Conservation (phyloP, 2,888 invertebrate species). For the Eristalinus aeneus region DNA sequence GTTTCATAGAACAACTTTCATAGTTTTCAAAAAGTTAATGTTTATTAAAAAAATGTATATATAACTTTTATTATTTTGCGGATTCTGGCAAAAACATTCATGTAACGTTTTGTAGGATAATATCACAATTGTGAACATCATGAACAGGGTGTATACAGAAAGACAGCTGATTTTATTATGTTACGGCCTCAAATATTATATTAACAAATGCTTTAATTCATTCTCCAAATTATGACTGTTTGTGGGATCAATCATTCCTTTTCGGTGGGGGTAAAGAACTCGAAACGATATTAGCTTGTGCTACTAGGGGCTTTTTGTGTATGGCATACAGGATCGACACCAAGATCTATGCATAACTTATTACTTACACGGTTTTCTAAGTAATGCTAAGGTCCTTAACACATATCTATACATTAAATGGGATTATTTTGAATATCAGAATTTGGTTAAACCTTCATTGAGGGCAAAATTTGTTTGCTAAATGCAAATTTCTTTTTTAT, state of each 20-base stretch:
- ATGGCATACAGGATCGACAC: neutral
- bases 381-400: neutral
- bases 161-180: neutral
- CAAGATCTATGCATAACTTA: neutral
- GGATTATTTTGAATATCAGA: neutral
- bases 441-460: conserved; percentile 12
- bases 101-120: neutral
- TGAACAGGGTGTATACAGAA: neutral
- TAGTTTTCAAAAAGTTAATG: neutral
- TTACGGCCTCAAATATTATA: no score
- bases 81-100: neutral
- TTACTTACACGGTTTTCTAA: neutral
- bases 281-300: conserved; percentile 23
- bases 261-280: conserved; percentile 57
- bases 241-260: conserved; percentile 31
- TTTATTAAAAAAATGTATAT: neutral
- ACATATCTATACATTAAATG: neutral
- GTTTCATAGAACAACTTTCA: no score
- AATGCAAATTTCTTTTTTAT: neutral
- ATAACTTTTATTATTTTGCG: neutral
- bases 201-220: neutral
- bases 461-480: conserved; percentile 13
- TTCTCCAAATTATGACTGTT: neutral
- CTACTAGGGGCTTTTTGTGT: neutral
- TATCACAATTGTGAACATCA: neutral